Evolutionary conservation across 2,113 vertebrate genomes (phyloP).

Genomic region (Etia nguti): DNA sequence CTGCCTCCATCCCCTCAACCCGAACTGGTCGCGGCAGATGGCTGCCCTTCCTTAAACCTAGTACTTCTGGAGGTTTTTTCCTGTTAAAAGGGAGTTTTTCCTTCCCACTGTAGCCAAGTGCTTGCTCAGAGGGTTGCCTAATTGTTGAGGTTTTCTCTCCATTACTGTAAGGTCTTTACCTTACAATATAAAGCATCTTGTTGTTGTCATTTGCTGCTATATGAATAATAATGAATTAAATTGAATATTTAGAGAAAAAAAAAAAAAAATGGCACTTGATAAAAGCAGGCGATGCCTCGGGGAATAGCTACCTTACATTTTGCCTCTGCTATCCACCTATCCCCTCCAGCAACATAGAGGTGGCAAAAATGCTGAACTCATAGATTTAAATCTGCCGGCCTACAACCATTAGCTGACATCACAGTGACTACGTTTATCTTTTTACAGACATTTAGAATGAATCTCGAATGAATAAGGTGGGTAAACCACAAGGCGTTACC

Average conservation of each 20-base stretch:
- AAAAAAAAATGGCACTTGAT: background rate
- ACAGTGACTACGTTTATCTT: background rate
- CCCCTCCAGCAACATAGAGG: background rate
- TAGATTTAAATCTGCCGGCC: background rate
- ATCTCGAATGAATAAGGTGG: background rate
- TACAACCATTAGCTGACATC: background rate
- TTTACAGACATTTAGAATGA: background rate
- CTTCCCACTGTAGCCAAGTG: background rate
- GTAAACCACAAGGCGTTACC: constrained; percentile 30
- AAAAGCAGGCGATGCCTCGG: background rate
- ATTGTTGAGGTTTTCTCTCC: background rate
- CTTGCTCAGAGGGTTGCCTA: background rate
- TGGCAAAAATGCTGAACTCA: background rate
- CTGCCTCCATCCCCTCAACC: background rate
- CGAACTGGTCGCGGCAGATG: rapidly evolving
- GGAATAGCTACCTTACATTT: rapidly evolving
- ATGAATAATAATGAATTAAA: background rate
- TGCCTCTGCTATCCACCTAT: background rate
- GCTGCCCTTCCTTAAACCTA: background rate
- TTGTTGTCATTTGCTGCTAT: background rate
- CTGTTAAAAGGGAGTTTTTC: background rate
- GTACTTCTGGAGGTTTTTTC: background rate
- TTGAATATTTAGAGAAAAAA: rapidly evolving
- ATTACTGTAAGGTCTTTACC: rapidly evolving
- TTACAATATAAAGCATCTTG: background rate